Percentiles rank a stretch among this genome's conserved stretches.
Evolutionary conservation across 1,140 invertebrate species (phyloP).

Genomic region (Philopotamus ludificatus): DNA sequence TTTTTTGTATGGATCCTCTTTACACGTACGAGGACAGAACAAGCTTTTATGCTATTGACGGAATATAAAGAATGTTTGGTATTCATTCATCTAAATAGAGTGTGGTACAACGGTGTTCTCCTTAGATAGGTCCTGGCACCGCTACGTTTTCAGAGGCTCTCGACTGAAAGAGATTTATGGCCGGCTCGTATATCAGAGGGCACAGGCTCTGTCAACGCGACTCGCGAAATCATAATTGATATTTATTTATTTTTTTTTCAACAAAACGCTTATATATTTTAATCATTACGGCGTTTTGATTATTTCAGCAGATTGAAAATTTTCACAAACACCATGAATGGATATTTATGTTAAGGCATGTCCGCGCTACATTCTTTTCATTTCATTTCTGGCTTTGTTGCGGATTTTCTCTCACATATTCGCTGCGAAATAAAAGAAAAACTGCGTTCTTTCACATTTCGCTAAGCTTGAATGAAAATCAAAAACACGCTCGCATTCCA

Average conservation of each 20-base stretch:
- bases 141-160: conserved; percentile 33
- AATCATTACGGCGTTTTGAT: neutral
- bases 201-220: conserved; percentile 35
- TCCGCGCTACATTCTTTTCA: neutral
- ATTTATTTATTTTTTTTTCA: conserved; percentile 14
- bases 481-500: too few species aligned
- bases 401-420: neutral
- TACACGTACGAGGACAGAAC: too few species aligned
- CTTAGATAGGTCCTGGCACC: conserved; percentile 7
- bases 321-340: neutral
- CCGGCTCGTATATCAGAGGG: conserved; percentile 31
- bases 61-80: conserved; percentile 6
- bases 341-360: neutral
- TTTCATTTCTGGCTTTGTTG: neutral
- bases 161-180: conserved; percentile 39
- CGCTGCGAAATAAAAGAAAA: neutral
- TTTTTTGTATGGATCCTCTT: too few species aligned
- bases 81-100: conserved; percentile 19
- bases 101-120: conserved; percentile 25
- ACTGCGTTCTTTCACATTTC: neutral
- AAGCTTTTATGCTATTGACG: too few species aligned
- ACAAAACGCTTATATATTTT: neutral
- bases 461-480: neutral
- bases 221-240: conserved; percentile 21
- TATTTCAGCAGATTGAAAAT: conserved; percentile 3